A percentile compares a stretch with the other conserved stretches of the same genome.
Evolutionary conservation across 2,113 vertebrate genomes (phyloP).

Genomic region (Atractosteus spatula): DNA sequence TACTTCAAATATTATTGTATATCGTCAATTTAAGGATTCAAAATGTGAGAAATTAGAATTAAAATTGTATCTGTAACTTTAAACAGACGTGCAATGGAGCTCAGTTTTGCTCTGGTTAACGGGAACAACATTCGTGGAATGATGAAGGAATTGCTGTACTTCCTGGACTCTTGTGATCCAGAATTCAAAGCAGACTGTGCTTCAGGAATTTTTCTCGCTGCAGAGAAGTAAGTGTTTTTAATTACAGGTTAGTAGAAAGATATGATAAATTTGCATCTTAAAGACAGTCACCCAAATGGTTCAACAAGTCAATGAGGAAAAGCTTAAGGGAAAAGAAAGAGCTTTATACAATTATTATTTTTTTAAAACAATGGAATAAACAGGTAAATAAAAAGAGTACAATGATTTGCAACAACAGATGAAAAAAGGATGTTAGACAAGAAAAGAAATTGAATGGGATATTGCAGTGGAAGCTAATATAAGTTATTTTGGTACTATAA

Average conservation of each 20-base stretch:
- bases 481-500: no score
- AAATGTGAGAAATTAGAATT: not conserved
- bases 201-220: slow-evolving; percentile 95
- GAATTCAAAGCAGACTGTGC: slow-evolving; percentile 98
- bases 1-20: not conserved
- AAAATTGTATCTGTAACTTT: not conserved
- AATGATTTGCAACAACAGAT: no score
- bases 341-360: no score
- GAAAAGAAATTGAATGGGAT: no score
- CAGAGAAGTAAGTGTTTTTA: slow-evolving; percentile 83
- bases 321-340: no score
- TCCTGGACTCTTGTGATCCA: slow-evolving; percentile 96
- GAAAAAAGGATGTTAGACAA: no score
- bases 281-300: no score
- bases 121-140: slow-evolving; percentile 98
- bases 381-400: no score
- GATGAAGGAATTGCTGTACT: slow-evolving; percentile 99
- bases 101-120: slow-evolving; percentile 97
- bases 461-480: no score
- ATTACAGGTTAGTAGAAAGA: not conserved
- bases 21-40: not conserved
- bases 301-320: no score
- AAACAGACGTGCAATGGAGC: slow-evolving; percentile 94
- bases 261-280: no score
- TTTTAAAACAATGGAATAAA: no score